Evolutionary conservation across 2,113 vertebrate species (phyloP), one percentile per base, ranked within the genome.

Genomic region (Aegotheles bennettii): DNA sequence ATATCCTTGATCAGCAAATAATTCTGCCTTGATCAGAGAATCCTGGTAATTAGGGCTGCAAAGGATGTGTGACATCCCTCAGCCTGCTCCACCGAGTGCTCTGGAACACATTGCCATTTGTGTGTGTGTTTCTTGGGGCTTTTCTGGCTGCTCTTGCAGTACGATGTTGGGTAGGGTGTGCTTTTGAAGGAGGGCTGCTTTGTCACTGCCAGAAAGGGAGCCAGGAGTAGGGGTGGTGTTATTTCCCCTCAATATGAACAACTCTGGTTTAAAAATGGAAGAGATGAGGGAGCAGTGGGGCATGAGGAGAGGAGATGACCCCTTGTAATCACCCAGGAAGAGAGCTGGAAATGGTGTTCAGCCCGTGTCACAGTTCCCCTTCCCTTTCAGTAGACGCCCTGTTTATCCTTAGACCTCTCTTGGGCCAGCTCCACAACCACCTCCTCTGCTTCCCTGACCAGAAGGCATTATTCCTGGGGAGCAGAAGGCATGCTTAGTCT

Each of bases 1-100:
- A 33, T 23, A 21, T 14, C 82, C 84, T 90, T 93, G 92, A 90
- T 96, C 95, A 92, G 79, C 78, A 80, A 85, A 82, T 96, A 81
- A 89, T 91, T 87, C 53, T 53, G 13, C 75, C 79, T 67, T 88
- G 92, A 93, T 96, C 92, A 88, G 83, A 92, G 86, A 76, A 54
- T 64, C 45, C 76, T 69, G 45, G 81, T 89, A 82, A 95, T 87
- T 68, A 91, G 75, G 63, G 90, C 77, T 68, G 65, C 38, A 63
- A 48, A 73, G 67, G 84, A 75, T 18, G 24, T 1, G 35, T 26
- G 80, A 6, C 65, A 40, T 33, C 28, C 8, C 59, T 59, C 16
- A 7, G 40, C 18, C 68, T 70, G 77, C 63, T 78, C 61, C 56
- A 20, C 57, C 7, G 71, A 50, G 77, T 7, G 2, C 75, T n/a